Percentiles rank a stretch among this genome's conserved stretches.
Conservation (phyloP, 2,113 vertebrate species). For the Spheniscus mendiculus region DNA sequence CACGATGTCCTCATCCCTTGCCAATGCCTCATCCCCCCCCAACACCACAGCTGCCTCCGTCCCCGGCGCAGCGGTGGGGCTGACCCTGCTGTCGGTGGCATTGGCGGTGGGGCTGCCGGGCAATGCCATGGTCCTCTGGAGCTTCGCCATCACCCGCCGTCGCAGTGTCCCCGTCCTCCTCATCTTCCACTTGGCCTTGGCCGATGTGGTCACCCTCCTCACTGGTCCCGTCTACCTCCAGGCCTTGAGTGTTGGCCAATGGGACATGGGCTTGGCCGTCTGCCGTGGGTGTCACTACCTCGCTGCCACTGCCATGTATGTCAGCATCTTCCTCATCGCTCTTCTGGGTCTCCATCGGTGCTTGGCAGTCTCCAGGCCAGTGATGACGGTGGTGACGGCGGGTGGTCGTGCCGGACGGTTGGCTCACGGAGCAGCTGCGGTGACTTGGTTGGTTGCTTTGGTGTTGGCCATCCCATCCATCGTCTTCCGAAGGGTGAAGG, state of each 20-base stretch:
- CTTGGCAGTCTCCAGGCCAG: background rate
- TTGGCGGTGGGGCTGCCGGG: background rate
- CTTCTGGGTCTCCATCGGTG: background rate
- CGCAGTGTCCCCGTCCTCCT: background rate
- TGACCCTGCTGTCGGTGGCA: background rate
- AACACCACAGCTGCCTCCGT: no score
- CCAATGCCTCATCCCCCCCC: background rate
- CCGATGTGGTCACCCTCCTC: background rate
- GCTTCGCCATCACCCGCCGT: background rate
- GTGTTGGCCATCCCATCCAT: background rate
- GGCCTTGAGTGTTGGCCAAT: background rate
- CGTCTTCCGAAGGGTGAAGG: background rate
- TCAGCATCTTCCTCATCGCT: background rate
- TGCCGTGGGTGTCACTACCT: background rate
- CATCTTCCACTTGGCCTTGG: background rate
- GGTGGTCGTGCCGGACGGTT: fast-evolving
- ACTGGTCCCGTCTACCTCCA: background rate
- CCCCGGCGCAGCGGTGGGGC: background rate
- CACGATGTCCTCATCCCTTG: background rate
- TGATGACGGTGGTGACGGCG: fast-evolving
- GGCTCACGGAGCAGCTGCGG: background rate
- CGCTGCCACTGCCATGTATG: background rate
- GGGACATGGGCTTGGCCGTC: background rate
- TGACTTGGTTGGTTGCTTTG: background rate
- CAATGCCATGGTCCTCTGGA: background rate